Evolutionary conservation across 2,888 invertebrate genomes (phyloP).

Genomic region (Drosophila nigricruria): DNA sequence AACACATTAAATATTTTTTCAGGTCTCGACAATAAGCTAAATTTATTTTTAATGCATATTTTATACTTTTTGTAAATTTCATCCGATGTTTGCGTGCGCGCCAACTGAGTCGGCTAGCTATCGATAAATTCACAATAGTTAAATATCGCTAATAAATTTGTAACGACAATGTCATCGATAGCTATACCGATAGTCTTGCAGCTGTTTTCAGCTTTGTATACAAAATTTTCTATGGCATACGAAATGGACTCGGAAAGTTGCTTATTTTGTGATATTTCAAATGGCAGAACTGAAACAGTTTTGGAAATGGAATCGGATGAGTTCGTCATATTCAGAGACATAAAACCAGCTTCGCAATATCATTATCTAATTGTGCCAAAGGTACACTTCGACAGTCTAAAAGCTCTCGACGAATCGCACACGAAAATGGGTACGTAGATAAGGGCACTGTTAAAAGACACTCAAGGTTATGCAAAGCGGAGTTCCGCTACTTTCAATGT

Average conservation of each 20-base stretch:
- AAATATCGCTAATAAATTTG: not conserved
- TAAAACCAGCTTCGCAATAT: conserved; percentile 91
- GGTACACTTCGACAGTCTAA: conserved; percentile 91
- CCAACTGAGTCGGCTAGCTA: not conserved
- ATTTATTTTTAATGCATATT: not conserved
- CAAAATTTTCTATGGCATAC: not conserved
- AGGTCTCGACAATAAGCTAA: no score
- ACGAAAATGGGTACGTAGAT: conserved; percentile 89
- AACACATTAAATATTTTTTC: not conserved
- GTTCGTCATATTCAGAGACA: conserved; percentile 92
- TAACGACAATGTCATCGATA: conserved; percentile 12
- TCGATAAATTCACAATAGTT: conserved; percentile 8
- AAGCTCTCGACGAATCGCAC: conserved; percentile 88
- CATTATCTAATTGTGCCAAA: conserved; percentile 93
- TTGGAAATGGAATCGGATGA: conserved; percentile 91
- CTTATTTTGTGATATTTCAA: conserved; percentile 91
- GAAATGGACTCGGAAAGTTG: conserved; percentile 84
- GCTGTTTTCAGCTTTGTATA: conserved; percentile 17
- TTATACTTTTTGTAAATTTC: not conserved
- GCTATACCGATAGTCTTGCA: not conserved
- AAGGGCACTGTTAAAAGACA: no score
- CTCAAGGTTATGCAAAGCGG: no score
- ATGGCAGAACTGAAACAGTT: conserved; percentile 87
- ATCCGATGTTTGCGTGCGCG: not conserved
- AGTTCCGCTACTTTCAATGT: no score